Base-by-base conservation (phyloP, 2,888 invertebrate genomes). In the Drosophila percnosoma region DNA sequence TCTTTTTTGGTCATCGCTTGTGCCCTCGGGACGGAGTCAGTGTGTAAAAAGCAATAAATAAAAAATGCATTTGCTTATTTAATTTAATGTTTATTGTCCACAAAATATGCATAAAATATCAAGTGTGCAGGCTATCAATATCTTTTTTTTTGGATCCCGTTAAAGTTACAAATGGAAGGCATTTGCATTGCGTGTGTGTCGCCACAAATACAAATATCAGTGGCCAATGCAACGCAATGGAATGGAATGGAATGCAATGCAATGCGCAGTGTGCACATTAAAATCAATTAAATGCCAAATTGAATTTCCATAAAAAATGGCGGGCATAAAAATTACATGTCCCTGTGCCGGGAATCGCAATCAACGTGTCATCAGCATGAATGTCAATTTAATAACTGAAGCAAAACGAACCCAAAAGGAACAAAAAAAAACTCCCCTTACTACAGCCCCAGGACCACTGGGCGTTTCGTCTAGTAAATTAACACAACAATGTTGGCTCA, bases 401-500 rank as follows among this genome's bases (percentile, higher is more conserved):
- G 51, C 42, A 65, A 53, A 68, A 52, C 18, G 42, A 21, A 51
- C 3, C n/a, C 29, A 21, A 27, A 42, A 62, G 34, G n/a, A 57
- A 27, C 2, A 60, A 57, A 52, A 53, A 21, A 21, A 18, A 15
- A 27, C 6, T 10, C 18, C 8, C 66, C 61, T 11, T 33, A 33
- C 33, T 73, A 71, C 68, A 55, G 67, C 65, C 60, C 75, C 70
- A 71, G 72, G 65, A 75, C 65, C 74, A 74, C 69, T 69, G 78
- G 75, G 67, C 59, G 69, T 55, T 27, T 59, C 33, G 59, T 61
- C 71, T 72, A 80, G 80, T 89, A 87, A 91, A 92, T 91, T 91
- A 91, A 89, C 91, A 92, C 91, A 90, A 91, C 92, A 92, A 92
- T 91, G 89, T 86, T 91, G 86, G 79, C 90, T 90, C 91, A 92